A percentile compares a stretch with the other conserved stretches of the same genome.
These are phyloP conservation scores for Steatornis caripensis DNA, from an alignment of 2,113 vertebrate genomes.

Conservation along the genomic window DNA sequence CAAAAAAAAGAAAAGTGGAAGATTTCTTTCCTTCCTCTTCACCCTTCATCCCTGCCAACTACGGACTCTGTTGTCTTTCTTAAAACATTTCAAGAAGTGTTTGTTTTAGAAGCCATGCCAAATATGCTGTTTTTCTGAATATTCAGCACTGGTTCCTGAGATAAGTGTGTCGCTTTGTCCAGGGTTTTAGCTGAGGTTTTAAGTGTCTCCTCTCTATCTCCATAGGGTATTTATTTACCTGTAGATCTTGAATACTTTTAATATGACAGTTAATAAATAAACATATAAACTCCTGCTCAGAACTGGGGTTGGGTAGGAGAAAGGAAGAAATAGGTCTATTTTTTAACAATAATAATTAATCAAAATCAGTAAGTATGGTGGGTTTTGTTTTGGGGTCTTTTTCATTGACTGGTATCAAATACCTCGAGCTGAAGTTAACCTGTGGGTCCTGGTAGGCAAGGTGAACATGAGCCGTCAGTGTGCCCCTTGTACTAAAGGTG, in stretches of 20 bases:
- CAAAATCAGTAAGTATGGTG: neutral
- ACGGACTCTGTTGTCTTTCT: neutral
- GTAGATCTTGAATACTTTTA: neutral
- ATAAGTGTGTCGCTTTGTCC: neutral
- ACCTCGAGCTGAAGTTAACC: neutral
- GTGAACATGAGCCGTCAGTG: neutral
- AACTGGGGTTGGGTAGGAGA: neutral
- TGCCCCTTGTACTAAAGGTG: neutral
- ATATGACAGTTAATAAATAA: neutral
- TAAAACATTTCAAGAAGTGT: neutral
- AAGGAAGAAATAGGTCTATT: neutral
- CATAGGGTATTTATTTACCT: neutral
- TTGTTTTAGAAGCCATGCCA: neutral
- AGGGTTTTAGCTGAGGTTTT: neutral
- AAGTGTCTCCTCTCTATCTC: neutral
- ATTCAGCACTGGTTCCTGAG: neutral
- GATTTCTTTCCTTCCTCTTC: conserved; percentile 3
- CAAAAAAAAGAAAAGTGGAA: neutral
- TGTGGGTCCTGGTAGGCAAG: neutral
- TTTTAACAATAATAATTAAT: neutral
- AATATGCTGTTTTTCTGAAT: neutral
- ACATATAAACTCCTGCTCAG: neutral
- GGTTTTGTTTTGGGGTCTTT: neutral
- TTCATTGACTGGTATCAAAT: neutral
- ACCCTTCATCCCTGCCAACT: neutral